phyloP scores from a whole-genome alignment of 2,113 vertebrate species.

The Laticauda laticaudata region DNA sequence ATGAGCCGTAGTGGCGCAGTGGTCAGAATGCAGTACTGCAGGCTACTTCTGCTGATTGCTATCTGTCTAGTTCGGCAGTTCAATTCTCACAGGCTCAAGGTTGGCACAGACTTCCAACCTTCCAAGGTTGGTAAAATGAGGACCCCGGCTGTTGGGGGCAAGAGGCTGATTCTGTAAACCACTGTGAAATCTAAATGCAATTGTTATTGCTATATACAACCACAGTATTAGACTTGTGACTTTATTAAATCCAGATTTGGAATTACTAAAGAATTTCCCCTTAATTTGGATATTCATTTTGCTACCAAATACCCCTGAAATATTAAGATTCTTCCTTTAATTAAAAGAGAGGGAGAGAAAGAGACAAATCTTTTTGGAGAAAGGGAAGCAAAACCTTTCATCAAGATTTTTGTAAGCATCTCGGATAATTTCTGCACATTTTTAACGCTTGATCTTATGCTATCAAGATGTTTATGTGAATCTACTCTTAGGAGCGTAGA shows the following conservation, averaged over 20 bases:
- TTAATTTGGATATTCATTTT: not conserved
- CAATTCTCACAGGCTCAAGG: no score
- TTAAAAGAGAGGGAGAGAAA: not conserved
- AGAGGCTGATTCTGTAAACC: no score
- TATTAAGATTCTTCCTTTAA: not conserved
- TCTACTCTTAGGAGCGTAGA: not conserved
- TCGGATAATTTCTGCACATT: not conserved
- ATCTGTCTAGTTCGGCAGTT: no score
- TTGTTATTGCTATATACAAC: not conserved
- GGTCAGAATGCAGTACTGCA: no score
- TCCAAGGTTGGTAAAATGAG: no score
- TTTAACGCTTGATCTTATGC: not conserved
- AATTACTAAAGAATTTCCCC: not conserved
- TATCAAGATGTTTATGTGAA: not conserved
- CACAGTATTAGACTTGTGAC: not conserved
- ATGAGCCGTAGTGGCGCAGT: no score
- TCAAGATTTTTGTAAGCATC: not conserved
- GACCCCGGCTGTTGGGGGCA: no score
- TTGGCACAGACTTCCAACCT: no score
- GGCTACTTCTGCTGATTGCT: no score
- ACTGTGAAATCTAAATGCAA: no score
- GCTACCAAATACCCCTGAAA: not conserved
- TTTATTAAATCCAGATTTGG: not conserved
- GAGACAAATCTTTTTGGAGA: not conserved
- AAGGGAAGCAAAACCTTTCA: not conserved